Evolutionary conservation across 2,888 invertebrate species (phyloP).

Genomic region (Pediacus dermestoides): DNA sequence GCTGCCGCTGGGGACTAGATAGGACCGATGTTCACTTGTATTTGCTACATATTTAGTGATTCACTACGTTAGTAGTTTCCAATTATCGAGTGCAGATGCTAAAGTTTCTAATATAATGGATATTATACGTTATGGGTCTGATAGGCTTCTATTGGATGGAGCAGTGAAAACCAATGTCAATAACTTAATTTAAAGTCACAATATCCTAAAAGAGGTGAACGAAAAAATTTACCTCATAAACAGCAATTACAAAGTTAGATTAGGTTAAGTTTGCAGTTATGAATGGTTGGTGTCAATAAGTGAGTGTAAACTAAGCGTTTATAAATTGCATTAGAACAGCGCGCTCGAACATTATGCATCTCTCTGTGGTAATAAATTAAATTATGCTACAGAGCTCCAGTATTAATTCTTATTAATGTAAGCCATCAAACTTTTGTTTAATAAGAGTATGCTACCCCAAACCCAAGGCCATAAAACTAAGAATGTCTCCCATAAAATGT

Average conservation of each 20-base stretch:
- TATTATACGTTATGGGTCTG: too few species aligned
- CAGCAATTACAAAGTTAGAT: too few species aligned
- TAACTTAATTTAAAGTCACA: too few species aligned
- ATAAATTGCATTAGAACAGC: conserved; percentile 1
- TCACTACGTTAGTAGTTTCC: conserved; percentile 15
- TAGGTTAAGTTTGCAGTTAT: too few species aligned
- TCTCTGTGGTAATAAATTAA: conserved; percentile 2
- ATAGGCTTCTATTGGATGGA: too few species aligned
- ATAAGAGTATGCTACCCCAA: too few species aligned
- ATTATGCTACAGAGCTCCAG: conserved; percentile 1
- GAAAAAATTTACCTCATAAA: too few species aligned
- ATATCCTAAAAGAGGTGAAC: too few species aligned
- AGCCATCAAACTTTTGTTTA: conserved; percentile 22
- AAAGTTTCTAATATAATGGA: background rate
- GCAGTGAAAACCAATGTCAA: too few species aligned
- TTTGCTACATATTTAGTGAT: conserved; percentile 17
- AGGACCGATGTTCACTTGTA: conserved; percentile 23
- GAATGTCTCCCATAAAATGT: conserved; percentile 1
- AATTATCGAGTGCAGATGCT: conserved; percentile 17
- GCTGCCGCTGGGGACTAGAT: conserved; percentile 18
- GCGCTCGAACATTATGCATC: conserved; percentile 8
- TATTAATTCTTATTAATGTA: conserved; percentile 15
- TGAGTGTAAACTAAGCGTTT: conserved; percentile 1
- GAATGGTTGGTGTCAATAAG: too few species aligned
- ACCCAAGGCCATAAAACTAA: too few species aligned